phyloP scores from a whole-genome alignment of 2,888 invertebrate species.

The Drosophila borealis region DNA sequence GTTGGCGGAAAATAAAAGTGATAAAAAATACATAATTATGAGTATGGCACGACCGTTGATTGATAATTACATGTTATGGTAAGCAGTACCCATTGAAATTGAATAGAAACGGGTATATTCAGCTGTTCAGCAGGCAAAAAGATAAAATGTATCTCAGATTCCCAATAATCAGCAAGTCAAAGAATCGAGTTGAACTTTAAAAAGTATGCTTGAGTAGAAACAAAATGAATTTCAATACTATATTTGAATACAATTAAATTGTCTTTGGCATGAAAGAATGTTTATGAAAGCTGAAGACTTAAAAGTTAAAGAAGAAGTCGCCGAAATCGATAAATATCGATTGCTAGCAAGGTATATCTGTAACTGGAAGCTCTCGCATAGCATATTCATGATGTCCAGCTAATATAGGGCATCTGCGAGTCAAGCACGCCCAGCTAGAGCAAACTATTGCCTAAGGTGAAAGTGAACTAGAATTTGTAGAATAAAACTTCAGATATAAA shows the following conservation, averaged over 20 bases:
- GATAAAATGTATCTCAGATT: neutral
- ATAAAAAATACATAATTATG: neutral
- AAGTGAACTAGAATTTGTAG: neutral
- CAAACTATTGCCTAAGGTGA: neutral
- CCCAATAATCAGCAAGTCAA: too few species aligned
- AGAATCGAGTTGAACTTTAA: too few species aligned
- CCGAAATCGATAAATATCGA: neutral
- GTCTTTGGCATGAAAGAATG: too few species aligned
- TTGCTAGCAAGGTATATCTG: neutral
- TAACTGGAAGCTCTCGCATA: too few species aligned
- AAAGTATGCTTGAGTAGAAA: too few species aligned
- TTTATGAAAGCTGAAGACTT: neutral
- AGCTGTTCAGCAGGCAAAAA: neutral
- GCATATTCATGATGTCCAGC: too few species aligned
- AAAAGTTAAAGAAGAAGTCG: neutral
- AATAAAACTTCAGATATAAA: slow-evolving; percentile 1
- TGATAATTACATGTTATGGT: neutral
- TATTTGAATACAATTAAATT: too few species aligned
- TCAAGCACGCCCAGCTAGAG: neutral
- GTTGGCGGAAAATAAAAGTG: neutral
- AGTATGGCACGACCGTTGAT: slow-evolving; percentile 3
- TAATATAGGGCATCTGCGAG: neutral
- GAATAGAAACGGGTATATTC: neutral
- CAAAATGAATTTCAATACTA: too few species aligned
- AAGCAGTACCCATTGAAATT: neutral